A percentile compares a stretch with the other conserved stretches of the same genome.
These are phyloP conservation scores for Bradypodion ventrale DNA, from an alignment of 2,797 vertebrate genomes.

Conservation along the genomic window DNA sequence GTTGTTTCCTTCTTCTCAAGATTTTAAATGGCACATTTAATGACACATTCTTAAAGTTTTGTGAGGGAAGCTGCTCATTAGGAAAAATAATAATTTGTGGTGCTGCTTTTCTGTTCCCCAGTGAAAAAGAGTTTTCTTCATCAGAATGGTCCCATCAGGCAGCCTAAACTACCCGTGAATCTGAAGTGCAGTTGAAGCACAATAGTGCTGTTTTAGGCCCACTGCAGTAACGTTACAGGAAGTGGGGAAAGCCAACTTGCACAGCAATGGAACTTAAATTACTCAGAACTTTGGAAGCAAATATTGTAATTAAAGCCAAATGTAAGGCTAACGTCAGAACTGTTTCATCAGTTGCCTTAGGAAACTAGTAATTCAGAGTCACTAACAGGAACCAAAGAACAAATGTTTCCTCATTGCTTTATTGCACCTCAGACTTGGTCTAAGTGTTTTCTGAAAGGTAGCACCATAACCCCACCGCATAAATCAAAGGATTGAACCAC, in stretches of 20 bases:
- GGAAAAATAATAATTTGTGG: not conserved
- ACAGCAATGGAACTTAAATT: constrained; percentile 12
- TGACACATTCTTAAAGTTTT: not conserved
- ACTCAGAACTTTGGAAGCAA: constrained; percentile 17
- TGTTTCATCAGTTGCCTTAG: not conserved
- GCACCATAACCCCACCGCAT: not conserved
- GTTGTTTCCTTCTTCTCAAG: not conserved
- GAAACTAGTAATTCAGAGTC: not conserved
- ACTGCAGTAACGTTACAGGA: not conserved
- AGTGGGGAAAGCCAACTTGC: not conserved
- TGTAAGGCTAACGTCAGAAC: not conserved
- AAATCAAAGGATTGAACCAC: not conserved
- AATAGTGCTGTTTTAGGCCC: not conserved
- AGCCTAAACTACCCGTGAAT: not conserved
- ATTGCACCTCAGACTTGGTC: not conserved
- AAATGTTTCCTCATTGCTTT: not conserved
- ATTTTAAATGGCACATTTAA: not conserved
- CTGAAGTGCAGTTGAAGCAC: not conserved
- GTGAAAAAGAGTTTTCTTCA: not conserved
- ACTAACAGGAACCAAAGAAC: not conserved
- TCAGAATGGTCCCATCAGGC: not conserved
- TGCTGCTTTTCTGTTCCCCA: not conserved
- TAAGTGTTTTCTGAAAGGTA: not conserved
- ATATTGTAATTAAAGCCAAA: constrained; percentile 8
- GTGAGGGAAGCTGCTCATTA: not conserved